Base-by-base conservation (phyloP, 1,140 invertebrate species). In the Drosophila setifemur region DNA sequence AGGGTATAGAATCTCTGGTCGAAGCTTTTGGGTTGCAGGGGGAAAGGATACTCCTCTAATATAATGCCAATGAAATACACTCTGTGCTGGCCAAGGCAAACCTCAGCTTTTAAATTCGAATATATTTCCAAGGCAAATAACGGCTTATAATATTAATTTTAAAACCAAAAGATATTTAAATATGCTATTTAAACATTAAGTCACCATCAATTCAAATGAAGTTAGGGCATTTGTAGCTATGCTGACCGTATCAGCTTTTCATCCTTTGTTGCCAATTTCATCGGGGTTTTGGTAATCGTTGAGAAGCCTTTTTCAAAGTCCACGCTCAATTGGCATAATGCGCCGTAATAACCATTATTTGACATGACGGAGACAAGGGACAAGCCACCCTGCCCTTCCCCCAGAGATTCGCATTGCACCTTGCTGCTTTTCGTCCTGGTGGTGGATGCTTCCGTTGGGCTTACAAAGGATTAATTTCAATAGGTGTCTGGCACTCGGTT, bases 381-480 rank as follows among this genome's bases (percentile, higher is more conserved):
- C 39, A 12, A 19, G 69, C 29, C 50, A 58, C 29, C 53, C 14
- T 6, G 3, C 52, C 48, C 23, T n/a, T 43, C 14, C 25, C 43
- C 23, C 26, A 8, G 31, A 35, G 43, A 31, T 19, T 18, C 18
- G 23, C 26, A 45, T 3, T 69, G 64, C 49, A 45, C 66, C 39
- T 53, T 64, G 45, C 40, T 42, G 14, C 26, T 40, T 37, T 23
- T 4, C 18, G 26, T 14, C 9, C 9, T 29, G 48, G 21, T 40
- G 47, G 35, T 21, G 33, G 45, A 33, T 48, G 7, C 29, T 45
- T 11, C 73, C 63, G 37, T 54, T 70, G 60, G 75, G 81, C 76
- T 86, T 86, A 86, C 68, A 76, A 72, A 61, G 81, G 81, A 73
- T 86, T 86, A 86, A 71, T 86, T 86, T 86, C 75, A 85, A 85